Evolutionary conservation across 2,797 vertebrate genomes (phyloP).

Genomic region (Poeciliopsis gracilis): DNA sequence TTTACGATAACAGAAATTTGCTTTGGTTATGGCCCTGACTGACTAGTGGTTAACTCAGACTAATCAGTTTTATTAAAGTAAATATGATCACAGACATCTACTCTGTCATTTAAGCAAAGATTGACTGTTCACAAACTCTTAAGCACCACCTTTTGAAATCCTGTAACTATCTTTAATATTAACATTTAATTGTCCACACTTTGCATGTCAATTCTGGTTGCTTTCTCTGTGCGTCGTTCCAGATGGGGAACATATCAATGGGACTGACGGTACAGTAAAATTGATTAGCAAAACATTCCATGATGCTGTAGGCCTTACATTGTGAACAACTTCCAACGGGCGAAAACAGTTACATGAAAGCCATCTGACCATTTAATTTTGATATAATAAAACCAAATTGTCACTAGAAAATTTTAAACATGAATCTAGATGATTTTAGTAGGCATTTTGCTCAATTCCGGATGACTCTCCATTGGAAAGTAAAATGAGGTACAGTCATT

Average conservation of each 20-base stretch:
- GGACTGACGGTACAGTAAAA: conserved; percentile 50
- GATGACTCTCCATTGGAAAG: conserved; percentile 11
- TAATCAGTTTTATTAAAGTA: background rate
- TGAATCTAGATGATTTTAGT: conserved; percentile 28
- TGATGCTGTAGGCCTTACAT: conserved; percentile 53
- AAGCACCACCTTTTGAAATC: background rate
- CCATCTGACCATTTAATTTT: background rate
- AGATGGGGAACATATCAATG: conserved; percentile 55
- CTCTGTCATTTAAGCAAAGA: background rate
- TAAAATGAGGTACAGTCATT: conserved; percentile 10
- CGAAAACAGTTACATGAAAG: conserved; percentile 7
- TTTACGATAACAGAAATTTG: background rate
- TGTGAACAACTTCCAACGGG: conserved; percentile 4
- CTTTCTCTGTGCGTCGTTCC: conserved; percentile 33
- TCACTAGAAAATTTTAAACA: conserved; percentile 4
- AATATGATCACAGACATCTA: background rate
- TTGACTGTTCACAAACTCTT: background rate
- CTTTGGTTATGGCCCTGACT: background rate
- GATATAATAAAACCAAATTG: conserved; percentile 1
- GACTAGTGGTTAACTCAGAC: background rate
- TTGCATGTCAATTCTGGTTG: conserved; percentile 1
- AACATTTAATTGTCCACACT: conserved; percentile 21
- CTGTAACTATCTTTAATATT: background rate
- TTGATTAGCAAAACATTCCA: conserved; percentile 69
- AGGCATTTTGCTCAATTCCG: background rate